Evolutionary conservation across 2,797 vertebrate species (phyloP), one percentile per base, ranked within the genome.

Genomic region (Fringilla coelebs): DNA sequence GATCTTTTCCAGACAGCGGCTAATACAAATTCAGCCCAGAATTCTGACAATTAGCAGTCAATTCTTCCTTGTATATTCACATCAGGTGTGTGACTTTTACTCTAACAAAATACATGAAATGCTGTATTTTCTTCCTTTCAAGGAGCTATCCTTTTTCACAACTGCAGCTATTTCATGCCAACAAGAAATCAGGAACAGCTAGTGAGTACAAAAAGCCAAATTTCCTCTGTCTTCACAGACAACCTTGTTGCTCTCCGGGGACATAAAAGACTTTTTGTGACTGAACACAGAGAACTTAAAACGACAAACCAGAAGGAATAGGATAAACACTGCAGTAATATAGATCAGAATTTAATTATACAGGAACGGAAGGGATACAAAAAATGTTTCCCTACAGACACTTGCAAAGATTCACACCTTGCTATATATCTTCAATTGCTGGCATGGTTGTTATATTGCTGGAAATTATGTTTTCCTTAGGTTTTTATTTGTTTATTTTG

Each of bases 171-270:
- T 60, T 71, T 76, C 36, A 38, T 20, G 58, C 7, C 26, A 68
- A 60, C 5, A 18, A 60, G 9, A 28, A 28, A 49, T 34, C 12
- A 70, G 62, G 34, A 65, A 77, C 5, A 40, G 8, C 11, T 52
- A 73, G 8, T 17, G 13, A 65, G 25, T 22, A 72, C 7, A 85
- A 85, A 71, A 71, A 60, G 6, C 2, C 11, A 34, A 16, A 74
- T 58, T 40, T 84, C 18, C 10, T 79, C 16, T 60, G 14, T 54
- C 34, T 10, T 87, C 19, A 49, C 21, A 62, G 28, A 68, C 8
- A n/a, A 36, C 11, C 21, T 49, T 65, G 4, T 2, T 67, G 3
- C 16, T 41, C 13, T 43, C 32, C 0, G 0, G 14, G 5, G 11
- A 6, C 18, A 38, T 1, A 6, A 31, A 71, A 81, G 31, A 40